A percentile compares a stretch with the other conserved stretches of the same genome.
Conservation (phyloP, 2,888 invertebrate species). For the Empis livida region DNA sequence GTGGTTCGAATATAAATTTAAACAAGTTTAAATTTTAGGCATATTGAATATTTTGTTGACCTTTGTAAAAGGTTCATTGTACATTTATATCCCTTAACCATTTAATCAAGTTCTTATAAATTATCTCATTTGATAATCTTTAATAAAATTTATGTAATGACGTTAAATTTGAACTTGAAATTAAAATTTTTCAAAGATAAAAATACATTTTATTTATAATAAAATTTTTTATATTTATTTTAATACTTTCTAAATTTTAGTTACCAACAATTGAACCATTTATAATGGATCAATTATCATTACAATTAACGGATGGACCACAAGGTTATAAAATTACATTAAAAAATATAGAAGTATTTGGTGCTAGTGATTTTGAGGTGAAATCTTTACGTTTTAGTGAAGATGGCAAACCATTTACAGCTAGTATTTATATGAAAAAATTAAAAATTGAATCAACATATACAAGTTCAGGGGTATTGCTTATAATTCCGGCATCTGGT, state of each 20-base stretch:
- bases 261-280: slow-evolving; percentile 55
- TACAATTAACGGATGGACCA: slow-evolving; percentile 42
- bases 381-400: slow-evolving; percentile 43
- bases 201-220: too few species aligned
- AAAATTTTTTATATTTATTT: too few species aligned
- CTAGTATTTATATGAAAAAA: slow-evolving; percentile 48
- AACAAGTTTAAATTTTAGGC: too few species aligned
- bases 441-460: slow-evolving; percentile 52
- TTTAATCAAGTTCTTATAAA: not conserved
- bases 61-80: not conserved
- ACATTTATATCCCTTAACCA: not conserved
- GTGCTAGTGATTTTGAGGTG: slow-evolving; percentile 50
- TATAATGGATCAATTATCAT: slow-evolving; percentile 45
- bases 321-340: slow-evolving; percentile 47
- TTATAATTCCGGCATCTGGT: slow-evolving; percentile 58
- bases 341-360: slow-evolving; percentile 46
- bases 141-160: too few species aligned
- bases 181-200: too few species aligned
- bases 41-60: too few species aligned
- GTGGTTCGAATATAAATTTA: too few species aligned
- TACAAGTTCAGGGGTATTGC: slow-evolving; percentile 52
- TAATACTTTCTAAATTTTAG: slow-evolving; percentile 18
- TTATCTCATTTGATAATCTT: too few species aligned
- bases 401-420: slow-evolving; percentile 51
- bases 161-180: too few species aligned